These are phyloP conservation scores for Scolopax rusticola DNA, from an alignment of 2,797 vertebrate genomes.

Conservation along the genomic window DNA sequence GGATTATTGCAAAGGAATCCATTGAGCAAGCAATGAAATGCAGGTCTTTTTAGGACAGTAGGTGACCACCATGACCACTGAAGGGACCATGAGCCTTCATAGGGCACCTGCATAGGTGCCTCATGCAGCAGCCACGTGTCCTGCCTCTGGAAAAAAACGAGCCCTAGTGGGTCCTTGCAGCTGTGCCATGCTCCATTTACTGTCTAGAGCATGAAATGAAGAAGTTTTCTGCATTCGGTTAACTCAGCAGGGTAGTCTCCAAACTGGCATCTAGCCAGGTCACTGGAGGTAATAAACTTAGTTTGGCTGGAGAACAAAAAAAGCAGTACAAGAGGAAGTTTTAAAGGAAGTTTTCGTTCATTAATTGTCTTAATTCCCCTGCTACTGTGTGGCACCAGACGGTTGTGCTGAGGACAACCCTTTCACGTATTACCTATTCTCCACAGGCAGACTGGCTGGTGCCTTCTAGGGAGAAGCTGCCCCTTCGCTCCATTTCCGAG, in stretches of 20 bases:
- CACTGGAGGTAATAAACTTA: neutral
- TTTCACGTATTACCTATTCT: rapidly evolving
- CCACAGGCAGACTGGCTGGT: rapidly evolving
- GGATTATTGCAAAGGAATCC: neutral
- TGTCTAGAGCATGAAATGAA: neutral
- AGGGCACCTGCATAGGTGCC: neutral
- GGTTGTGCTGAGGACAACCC: neutral
- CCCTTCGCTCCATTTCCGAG: rapidly evolving
- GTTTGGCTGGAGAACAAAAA: neutral
- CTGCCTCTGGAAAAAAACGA: neutral
- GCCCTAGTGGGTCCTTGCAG: rapidly evolving
- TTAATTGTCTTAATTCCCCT: neutral
- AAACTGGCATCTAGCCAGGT: neutral
- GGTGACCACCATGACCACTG: neutral
- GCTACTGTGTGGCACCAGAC: rapidly evolving
- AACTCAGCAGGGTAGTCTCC: neutral
- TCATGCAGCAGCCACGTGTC: neutral
- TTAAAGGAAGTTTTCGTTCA: neutral
- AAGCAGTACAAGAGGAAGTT: neutral
- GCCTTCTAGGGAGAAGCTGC: neutral
- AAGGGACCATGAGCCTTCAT: neutral
- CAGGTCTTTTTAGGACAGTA: neutral
- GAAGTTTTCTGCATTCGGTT: rapidly evolving
- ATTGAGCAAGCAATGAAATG: neutral
- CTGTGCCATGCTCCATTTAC: neutral